phyloP scores from a whole-genome alignment of 1,140 invertebrate species.

The Dysdera silvatica region DNA sequence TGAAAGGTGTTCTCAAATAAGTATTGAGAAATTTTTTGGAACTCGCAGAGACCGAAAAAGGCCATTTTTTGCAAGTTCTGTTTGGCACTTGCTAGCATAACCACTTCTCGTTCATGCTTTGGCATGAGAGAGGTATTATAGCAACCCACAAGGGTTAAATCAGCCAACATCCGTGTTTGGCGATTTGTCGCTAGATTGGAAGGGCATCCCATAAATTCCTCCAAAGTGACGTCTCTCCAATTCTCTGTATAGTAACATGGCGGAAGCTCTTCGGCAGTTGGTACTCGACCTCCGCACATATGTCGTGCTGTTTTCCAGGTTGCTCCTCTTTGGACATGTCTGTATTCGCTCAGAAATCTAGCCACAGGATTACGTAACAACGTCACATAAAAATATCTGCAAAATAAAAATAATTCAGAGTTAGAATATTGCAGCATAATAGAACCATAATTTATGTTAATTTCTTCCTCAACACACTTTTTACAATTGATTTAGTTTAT shows the following conservation, averaged over 20 bases:
- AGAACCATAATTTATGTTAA: background rate
- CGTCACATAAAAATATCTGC: constrained; percentile 90
- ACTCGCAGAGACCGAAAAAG: constrained; percentile 94
- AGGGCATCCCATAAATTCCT: constrained; percentile 80
- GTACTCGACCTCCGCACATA: constrained; percentile 73
- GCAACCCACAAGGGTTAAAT: constrained; percentile 87
- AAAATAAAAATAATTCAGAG: constrained; percentile 24
- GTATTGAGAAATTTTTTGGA: constrained; percentile 88
- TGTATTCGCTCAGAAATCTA: constrained; percentile 86
- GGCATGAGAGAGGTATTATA: constrained; percentile 77
- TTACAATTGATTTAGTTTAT: background rate
- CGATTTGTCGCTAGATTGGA: constrained; percentile 91
- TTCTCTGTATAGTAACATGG: constrained; percentile 50
- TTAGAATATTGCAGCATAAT: background rate
- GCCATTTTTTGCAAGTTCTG: constrained; percentile 88
- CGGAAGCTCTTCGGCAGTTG: constrained; percentile 56
- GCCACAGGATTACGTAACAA: constrained; percentile 82
- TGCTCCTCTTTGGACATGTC: constrained; percentile 91
- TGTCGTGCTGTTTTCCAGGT: constrained; percentile 85
- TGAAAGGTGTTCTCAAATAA: constrained; percentile 97
- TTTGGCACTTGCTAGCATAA: constrained; percentile 89
- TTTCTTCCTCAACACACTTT: background rate
- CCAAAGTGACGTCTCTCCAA: constrained; percentile 57
- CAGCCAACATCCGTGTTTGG: constrained; percentile 94
- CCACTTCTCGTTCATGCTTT: constrained; percentile 54